These are phyloP conservation scores for Todus mexicanus DNA, from an alignment of 2,797 vertebrate species.

Conservation along the genomic window DNA sequence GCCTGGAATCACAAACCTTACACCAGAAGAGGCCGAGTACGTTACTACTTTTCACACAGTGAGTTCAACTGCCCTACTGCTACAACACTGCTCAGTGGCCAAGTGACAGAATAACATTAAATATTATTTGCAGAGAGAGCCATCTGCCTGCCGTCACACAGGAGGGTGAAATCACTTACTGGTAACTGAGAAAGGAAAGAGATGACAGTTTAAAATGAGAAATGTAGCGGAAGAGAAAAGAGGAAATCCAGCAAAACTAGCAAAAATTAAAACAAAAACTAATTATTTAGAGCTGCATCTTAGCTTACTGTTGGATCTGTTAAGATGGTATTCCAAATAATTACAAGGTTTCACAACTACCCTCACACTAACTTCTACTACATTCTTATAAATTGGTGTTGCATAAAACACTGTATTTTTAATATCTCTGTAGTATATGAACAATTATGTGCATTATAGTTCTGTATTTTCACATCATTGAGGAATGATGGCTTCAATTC, in stretches of 20 bases:
- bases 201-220: background rate
- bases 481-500: constrained; percentile 47
- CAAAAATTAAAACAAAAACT: background rate
- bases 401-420: constrained; percentile 38
- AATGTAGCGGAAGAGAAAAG: background rate
- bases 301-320: constrained; percentile 15
- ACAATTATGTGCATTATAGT: constrained; percentile 33
- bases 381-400: constrained; percentile 39
- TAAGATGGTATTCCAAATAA: constrained; percentile 39
- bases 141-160: constrained; percentile 35
- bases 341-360: constrained; percentile 24
- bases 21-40: constrained; percentile 5
- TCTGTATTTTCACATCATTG: constrained; percentile 35
- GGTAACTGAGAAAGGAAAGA: background rate
- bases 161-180: background rate
- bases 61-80: constrained; percentile 55
- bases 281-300: background rate
- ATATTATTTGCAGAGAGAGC: constrained; percentile 22
- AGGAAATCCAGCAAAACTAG: background rate
- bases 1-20: background rate
- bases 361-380: background rate
- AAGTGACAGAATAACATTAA: constrained; percentile 31
- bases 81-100: constrained; percentile 35
- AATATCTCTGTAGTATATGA: constrained; percentile 15
- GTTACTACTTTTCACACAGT: background rate